Conservation (phyloP, 2,797 vertebrate genomes). For the Tangara arthus region DNA sequence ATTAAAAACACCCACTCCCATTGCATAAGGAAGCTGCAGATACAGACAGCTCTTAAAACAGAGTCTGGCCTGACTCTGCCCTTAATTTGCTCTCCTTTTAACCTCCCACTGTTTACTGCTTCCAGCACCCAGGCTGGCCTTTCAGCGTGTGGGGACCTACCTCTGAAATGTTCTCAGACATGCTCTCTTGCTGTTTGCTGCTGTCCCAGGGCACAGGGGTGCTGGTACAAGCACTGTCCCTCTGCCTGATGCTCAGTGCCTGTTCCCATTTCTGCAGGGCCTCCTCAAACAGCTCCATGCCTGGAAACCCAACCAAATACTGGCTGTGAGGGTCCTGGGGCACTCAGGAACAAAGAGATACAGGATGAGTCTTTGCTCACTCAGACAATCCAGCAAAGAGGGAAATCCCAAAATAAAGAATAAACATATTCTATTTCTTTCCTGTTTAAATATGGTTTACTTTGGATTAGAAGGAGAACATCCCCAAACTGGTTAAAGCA, state of each 20-base stretch:
- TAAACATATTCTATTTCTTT: neutral
- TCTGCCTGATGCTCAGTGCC: slow-evolving; percentile 88
- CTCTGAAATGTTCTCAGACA: slow-evolving; percentile 64
- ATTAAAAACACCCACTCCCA: slow-evolving; percentile 23
- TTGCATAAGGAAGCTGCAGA: slow-evolving; percentile 33
- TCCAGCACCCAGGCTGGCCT: neutral
- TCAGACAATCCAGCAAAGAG: neutral
- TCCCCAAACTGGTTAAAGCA: neutral
- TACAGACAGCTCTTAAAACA: slow-evolving; percentile 42
- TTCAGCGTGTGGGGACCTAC: slow-evolving; percentile 34
- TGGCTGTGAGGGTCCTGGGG: neutral
- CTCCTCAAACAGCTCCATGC: slow-evolving; percentile 98
- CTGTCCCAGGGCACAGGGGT: slow-evolving; percentile 70
- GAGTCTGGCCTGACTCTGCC: slow-evolving; percentile 18
- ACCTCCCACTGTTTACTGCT: neutral
- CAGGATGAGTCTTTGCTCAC: neutral
- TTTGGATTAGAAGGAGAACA: neutral
- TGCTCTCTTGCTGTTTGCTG: slow-evolving; percentile 58
- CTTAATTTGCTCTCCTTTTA: slow-evolving; percentile 12
- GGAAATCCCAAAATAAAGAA: neutral
- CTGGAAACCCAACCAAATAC: slow-evolving; percentile 61
- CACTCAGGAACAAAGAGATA: neutral
- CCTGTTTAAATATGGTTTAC: neutral
- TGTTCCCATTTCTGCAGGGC: slow-evolving; percentile 96
- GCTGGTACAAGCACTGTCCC: slow-evolving; percentile 64